Evolutionary conservation across 2,113 vertebrate genomes (phyloP), one percentile per base, ranked within the genome.

Genomic region (Noctilio leporinus): DNA sequence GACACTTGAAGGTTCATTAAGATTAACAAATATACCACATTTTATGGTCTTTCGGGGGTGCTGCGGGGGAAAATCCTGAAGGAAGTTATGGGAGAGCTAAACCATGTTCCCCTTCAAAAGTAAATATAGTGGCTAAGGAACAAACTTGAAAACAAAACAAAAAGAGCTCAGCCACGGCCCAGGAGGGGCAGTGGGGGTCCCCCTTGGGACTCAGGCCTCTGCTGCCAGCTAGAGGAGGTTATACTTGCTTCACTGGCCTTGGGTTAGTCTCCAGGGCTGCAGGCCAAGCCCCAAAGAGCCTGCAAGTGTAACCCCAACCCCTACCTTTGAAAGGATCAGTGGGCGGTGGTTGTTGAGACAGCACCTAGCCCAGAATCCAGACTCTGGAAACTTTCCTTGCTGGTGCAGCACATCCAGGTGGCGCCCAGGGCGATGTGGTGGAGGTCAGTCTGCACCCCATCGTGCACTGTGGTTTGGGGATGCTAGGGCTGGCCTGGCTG

Each of bases 381-480:
- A 45, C 35, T 69, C 72, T 19, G 53, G 7, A 62, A 59, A 22
- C 12, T 82, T 59, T 17, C 99, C 99, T 98, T 30, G 5, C 99
- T 99, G 96, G 99, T 99, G 76, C 98, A 98, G 9, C 98, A 98
- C 0, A 98, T 99, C 2, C 98, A 99, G 85, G 99, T 99, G 59
- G 98, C 98, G 22, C 99, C 99, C 0, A 99, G 99, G 97, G 99
- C 0, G 98, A 99, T 91, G 98, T 98, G 0, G 99, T 99, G 40
- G 98, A 99, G 83, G 98, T 99, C 67, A 98, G 98, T 67, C 98
- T 99, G 95, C 99, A 99, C 57, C 98, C 99, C 0, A n/a, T n/a
- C n/a, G n/a, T n/a, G 99, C 33, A 99, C 99, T 0, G 98, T 99
- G 28, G 98, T 99, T 7, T 99, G 5, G 98, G 99, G 14, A 98